Percentiles rank a stretch among this genome's conserved stretches.
Conservation (phyloP, 2,113 vertebrate genomes). For the Rhinoderma darwinii region DNA sequence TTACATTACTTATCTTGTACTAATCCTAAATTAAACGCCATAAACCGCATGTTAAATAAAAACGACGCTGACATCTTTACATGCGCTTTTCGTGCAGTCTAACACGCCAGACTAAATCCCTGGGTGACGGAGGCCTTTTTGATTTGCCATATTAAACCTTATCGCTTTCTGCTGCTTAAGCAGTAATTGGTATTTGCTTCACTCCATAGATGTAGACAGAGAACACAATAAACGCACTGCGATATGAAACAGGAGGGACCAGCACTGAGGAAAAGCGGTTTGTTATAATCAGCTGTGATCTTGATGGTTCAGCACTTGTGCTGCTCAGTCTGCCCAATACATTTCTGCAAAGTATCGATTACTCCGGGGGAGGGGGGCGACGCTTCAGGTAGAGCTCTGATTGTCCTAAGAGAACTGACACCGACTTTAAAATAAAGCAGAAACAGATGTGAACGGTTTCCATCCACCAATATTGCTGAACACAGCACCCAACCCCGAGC, state of each 20-base stretch:
- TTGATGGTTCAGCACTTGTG: slow-evolving; percentile 12
- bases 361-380: not conserved
- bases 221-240: slow-evolving; percentile 3
- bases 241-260: not conserved
- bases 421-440: slow-evolving; percentile 31
- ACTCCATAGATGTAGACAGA: not conserved
- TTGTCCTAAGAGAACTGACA: slow-evolving; percentile 27
- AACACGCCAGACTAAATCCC: too few species aligned
- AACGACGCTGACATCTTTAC: too few species aligned
- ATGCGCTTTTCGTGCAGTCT: too few species aligned
- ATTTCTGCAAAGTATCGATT: slow-evolving; percentile 41
- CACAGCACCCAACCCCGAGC: not conserved
- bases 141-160: slow-evolving; percentile 23
- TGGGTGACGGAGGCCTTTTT: not conserved
- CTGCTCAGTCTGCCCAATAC: slow-evolving; percentile 2
- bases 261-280: not conserved
- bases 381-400: slow-evolving; percentile 16
- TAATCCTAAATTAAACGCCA: too few species aligned
- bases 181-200: slow-evolving; percentile 22
- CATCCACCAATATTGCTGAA: too few species aligned
- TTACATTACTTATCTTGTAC: too few species aligned
- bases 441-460: slow-evolving; percentile 29
- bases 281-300: not conserved
- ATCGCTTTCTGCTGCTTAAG: not conserved
- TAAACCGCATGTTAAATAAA: too few species aligned